A percentile compares a stretch with the other conserved stretches of the same genome.
These are phyloP conservation scores for Andrena bucephala DNA, from an alignment of 2,888 invertebrate species.

Conservation along the genomic window DNA sequence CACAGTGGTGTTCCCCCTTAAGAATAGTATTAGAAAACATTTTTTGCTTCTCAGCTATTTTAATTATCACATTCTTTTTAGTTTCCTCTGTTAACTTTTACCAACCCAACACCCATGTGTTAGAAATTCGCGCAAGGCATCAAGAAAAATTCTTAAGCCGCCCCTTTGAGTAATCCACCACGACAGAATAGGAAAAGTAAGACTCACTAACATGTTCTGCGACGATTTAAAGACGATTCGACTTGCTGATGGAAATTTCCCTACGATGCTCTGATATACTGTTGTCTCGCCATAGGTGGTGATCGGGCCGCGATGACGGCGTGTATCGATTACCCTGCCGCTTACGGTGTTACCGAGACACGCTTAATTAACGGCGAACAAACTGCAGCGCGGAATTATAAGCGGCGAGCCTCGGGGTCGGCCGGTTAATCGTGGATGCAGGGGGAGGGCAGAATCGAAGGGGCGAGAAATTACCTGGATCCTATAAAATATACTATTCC, in stretches of 20 bases:
- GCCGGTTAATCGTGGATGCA: conserved; percentile 56
- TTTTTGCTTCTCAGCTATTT: too few relatives aligned
- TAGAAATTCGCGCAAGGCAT: too few relatives aligned
- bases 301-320: conserved; percentile 63
- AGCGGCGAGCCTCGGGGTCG: conserved; percentile 32
- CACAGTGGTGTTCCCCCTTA: too few relatives aligned
- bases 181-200: not conserved
- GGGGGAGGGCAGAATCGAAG: conserved; percentile 17
- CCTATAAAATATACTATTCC: conserved; percentile 61
- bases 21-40: too few relatives aligned
- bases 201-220: not conserved
- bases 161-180: too few relatives aligned
- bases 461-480: conserved; percentile 59
- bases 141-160: too few relatives aligned
- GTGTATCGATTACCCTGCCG: conserved; percentile 69
- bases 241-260: not conserved
- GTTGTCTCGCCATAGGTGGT: conserved; percentile 41
- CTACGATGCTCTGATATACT: conserved; percentile 21
- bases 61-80: too few relatives aligned
- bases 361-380: conserved; percentile 71
- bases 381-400: conserved; percentile 60
- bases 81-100: too few relatives aligned
- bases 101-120: too few relatives aligned
- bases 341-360: conserved; percentile 68
- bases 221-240: not conserved